phyloP scores from a whole-genome alignment of 1,140 invertebrate species.

The Himalopsyche phryganea region DNA sequence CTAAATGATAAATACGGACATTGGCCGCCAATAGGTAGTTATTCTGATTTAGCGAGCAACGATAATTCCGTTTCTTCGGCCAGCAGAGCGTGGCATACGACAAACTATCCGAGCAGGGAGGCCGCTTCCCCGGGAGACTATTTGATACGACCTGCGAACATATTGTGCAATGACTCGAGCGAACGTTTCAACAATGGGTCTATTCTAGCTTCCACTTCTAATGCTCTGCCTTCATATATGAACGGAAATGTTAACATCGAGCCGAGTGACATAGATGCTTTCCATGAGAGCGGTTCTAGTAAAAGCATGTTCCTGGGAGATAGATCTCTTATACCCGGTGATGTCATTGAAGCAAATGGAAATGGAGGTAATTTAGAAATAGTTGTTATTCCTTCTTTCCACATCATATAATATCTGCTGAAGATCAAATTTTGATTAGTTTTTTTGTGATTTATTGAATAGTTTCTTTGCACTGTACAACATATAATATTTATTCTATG shows the following conservation, averaged over 20 bases:
- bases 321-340: neutral
- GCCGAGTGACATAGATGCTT: constrained; percentile 1
- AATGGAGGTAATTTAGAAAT: no score
- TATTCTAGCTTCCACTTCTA: constrained; percentile 4
- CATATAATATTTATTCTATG: no score
- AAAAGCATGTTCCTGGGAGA: constrained; percentile 12
- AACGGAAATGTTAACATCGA: constrained; percentile 6
- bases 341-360: constrained; percentile 11
- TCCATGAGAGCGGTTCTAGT: constrained; percentile 9
- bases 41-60: constrained; percentile 34
- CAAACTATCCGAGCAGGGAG: constrained; percentile 11
- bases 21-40: constrained; percentile 40
- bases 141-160: neutral
- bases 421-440: no score
- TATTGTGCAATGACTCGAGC: neutral
- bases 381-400: no score
- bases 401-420: no score
- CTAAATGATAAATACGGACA: constrained; percentile 40
- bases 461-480: no score
- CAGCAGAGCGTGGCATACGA: constrained; percentile 11
- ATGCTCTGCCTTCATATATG: constrained; percentile 9
- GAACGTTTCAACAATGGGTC: constrained; percentile 14
- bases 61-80: neutral
- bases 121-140: neutral
- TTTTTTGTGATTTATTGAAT: no score